Evolutionary conservation across 2,113 vertebrate genomes (phyloP).

Genomic region (Myrmecobius fasciatus): DNA sequence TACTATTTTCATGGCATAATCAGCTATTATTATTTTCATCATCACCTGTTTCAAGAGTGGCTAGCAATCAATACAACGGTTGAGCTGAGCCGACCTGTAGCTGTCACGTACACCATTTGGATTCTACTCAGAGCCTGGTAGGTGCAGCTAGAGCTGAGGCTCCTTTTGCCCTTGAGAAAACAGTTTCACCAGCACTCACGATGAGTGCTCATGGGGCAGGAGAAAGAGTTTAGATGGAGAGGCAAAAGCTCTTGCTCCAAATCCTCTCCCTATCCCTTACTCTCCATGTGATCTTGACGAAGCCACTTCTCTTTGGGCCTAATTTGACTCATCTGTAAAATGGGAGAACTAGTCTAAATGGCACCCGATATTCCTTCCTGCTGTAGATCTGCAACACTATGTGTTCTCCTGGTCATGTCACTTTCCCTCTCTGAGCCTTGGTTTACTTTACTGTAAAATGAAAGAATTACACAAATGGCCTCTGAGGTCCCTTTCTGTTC

Average conservation of each 20-base stretch:
- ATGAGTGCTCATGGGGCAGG: not conserved
- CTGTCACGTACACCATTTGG: not conserved
- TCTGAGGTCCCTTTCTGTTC: not conserved
- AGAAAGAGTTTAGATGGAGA: not conserved
- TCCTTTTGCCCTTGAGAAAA: not conserved
- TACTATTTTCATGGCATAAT: not conserved
- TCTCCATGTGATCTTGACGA: not conserved
- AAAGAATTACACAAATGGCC: not conserved
- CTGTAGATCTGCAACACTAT: not conserved
- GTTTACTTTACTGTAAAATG: not conserved
- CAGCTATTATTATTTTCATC: not conserved
- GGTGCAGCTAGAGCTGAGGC: not conserved
- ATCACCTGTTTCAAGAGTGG: not conserved
- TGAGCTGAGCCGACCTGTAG: not conserved
- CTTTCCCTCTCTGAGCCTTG: not conserved
- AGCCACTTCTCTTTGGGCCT: not conserved
- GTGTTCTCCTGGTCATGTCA: not conserved
- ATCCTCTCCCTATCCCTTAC: not conserved
- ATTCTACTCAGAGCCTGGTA: not conserved
- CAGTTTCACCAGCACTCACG: not conserved
- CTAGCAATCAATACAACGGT: not conserved
- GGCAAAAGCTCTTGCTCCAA: not conserved
- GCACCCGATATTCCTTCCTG: not conserved
- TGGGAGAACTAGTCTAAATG: not conserved
- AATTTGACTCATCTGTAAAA: not conserved